Evolutionary conservation across 2,113 vertebrate genomes (phyloP).

Genomic region (Varanus salvator): DNA sequence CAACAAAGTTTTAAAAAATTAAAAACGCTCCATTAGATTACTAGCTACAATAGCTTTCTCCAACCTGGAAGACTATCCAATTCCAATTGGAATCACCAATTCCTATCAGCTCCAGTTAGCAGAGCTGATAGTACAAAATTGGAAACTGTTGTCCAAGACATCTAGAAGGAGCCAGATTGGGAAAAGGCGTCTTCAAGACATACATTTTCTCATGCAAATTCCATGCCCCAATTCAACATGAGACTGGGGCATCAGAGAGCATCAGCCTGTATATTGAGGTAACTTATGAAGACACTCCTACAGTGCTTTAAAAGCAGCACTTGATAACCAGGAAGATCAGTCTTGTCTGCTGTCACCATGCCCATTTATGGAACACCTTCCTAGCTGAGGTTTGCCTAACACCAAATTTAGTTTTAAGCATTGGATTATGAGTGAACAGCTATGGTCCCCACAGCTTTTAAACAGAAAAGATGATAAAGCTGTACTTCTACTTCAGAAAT

Average conservation of each 20-base stretch:
- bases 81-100: no score
- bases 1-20: no score
- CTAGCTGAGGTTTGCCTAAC: neutral
- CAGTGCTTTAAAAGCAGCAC: neutral
- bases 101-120: no score
- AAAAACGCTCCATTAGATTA: no score
- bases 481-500: neutral
- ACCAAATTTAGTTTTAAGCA: neutral
- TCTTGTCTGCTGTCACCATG: neutral
- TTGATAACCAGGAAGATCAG: neutral
- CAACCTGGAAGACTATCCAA: no score
- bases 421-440: neutral
- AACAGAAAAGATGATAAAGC: fast-evolving
- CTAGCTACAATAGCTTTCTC: no score
- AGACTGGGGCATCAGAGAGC: neutral
- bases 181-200: no score
- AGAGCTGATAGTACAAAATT: no score
- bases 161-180: no score
- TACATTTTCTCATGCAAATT: no score
- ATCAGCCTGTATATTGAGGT: no score
- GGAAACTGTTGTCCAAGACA: no score
- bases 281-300: neutral
- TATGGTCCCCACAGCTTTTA: slow-evolving; percentile 37
- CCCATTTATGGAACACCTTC: neutral
- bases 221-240: neutral